Evolutionary conservation across 2,797 vertebrate species (phyloP).

Genomic region (Nothura maculosa): DNA sequence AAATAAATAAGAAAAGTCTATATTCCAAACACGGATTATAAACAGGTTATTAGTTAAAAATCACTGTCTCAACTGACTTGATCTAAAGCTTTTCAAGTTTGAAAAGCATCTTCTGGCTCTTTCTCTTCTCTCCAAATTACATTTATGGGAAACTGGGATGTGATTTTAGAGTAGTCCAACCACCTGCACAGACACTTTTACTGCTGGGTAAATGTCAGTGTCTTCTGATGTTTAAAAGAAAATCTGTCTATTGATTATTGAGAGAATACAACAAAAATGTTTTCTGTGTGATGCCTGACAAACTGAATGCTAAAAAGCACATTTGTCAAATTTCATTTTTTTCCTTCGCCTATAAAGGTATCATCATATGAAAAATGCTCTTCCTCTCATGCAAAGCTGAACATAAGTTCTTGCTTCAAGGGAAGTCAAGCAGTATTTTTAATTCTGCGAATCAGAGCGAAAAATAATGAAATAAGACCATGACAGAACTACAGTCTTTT

Average conservation of each 20-base stretch:
- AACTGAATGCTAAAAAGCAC: background rate
- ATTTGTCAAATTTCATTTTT: background rate
- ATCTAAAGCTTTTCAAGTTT: background rate
- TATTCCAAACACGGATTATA: background rate
- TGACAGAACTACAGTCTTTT: background rate
- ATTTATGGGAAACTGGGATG: background rate
- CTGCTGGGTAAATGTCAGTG: background rate
- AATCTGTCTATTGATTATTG: background rate
- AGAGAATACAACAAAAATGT: background rate
- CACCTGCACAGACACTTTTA: background rate
- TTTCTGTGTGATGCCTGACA: background rate
- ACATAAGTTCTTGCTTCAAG: background rate
- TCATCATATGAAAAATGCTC: background rate
- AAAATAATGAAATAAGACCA: background rate
- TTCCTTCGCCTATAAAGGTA: background rate
- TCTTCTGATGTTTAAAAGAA: background rate
- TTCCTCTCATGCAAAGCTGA: background rate
- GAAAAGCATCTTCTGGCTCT: background rate
- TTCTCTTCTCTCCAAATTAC: background rate
- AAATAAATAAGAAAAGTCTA: background rate
- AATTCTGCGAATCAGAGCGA: slow-evolving; percentile 3
- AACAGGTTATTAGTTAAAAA: background rate
- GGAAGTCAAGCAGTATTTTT: background rate
- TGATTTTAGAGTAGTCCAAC: background rate
- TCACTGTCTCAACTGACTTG: background rate